Evolutionary conservation across 2,113 vertebrate genomes (phyloP), one percentile per base, ranked within the genome.

Genomic region (Lophius piscatorius): DNA sequence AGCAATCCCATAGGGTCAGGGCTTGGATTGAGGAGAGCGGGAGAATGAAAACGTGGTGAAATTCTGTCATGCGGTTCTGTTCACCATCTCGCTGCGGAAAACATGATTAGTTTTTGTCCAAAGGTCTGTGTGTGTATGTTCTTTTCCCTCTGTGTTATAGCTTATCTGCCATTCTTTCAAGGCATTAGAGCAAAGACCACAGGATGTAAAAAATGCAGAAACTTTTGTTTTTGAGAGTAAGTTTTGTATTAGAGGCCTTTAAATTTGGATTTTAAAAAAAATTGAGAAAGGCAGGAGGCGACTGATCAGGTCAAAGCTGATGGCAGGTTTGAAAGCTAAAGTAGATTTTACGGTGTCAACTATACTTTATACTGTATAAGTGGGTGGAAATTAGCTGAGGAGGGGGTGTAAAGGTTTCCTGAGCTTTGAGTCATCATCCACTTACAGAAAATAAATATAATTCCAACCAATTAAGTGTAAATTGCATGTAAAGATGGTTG

Each of bases 101-200:
- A 91, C 86, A 70, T 63, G 88, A 91, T 92, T 91, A 86, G 62
- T 63, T 88, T 87, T 82, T 88, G 66, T 86, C 75, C 78, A 57
- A 52, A 88, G 84, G 82, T 88, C 80, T 84, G 68, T 79, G 57
- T 56, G 69, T 65, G 51, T 82, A 63, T 17, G 51, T 77, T 82
- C 75, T 81, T 86, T 55, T 76, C 76, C 61, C 39, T 61, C 73
- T 50, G 82, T 77, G 58, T 83, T 64, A 54, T 57, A 24, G 70
- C 47, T 85, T 76, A 88, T 67, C 81, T 76, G 60, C 62, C 50
- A 58, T 78, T 77, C 40, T 82, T 63, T 49, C 16, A 63, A 76
- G 58, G 56, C 41, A 33, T 21, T 36, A 63, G 60, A 88, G 84
- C 68, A 85, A 78, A 84, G 55, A 28, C 17, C 22, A 38, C 21